Evolutionary conservation across 2,888 invertebrate species (phyloP).

Genomic region (Adela reaumurella): DNA sequence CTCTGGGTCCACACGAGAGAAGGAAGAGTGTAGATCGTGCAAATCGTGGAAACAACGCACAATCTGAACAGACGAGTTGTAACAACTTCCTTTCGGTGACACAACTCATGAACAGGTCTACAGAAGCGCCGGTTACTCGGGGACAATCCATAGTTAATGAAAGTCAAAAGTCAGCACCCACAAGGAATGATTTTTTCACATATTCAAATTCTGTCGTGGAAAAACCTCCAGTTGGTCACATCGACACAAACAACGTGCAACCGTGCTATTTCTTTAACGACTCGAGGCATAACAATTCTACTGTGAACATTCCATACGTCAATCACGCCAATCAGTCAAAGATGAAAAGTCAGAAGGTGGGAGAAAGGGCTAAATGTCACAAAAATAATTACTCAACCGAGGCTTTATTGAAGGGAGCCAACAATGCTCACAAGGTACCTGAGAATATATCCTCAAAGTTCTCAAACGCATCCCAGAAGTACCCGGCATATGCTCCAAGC

Average conservation of each 20-base stretch:
- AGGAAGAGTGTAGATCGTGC: conserved; percentile 32
- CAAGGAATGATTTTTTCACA: not conserved
- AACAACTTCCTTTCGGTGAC: conserved; percentile 46
- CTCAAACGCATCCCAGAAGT: conserved; percentile 33
- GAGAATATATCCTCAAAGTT: conserved; percentile 29
- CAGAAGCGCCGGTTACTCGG: conserved; percentile 31
- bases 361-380: conserved; percentile 33
- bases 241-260: conserved; percentile 29
- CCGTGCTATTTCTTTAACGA: conserved; percentile 38
- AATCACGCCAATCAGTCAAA: conserved; percentile 28
- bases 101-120: conserved; percentile 45
- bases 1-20: conserved; percentile 45
- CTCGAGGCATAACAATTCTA: conserved; percentile 27
- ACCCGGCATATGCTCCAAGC: conserved; percentile 29
- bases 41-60: conserved; percentile 21
- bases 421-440: conserved; percentile 32
- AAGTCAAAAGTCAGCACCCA: not conserved
- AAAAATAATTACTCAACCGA: conserved; percentile 49
- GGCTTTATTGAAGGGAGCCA: conserved; percentile 37
- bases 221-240: not conserved
- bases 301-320: conserved; percentile 32
- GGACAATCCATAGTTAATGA: conserved; percentile 17
- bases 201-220: not conserved
- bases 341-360: conserved; percentile 21
- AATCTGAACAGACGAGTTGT: conserved; percentile 37